Base-by-base conservation (phyloP, 2,797 vertebrate species). In the Loris lydekkerianus region DNA sequence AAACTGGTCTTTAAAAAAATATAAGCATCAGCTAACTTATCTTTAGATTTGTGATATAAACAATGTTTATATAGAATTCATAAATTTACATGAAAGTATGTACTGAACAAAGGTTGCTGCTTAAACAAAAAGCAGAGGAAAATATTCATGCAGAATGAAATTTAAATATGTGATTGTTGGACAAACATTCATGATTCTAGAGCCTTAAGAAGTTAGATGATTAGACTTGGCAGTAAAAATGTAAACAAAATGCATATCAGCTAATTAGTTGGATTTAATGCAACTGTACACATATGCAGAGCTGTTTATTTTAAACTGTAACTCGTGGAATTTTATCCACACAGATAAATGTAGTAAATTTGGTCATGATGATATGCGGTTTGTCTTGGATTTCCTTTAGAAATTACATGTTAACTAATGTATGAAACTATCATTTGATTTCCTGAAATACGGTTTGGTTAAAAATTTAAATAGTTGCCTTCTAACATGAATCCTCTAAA, bases 11-110 rank as follows among this genome's bases (percentile, higher is more conserved):
- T 92, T 86, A 65, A 25, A 80, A 73, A 86, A 80, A 56, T 40
- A 56, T 80, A 91, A 75, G 34, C 37, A 65, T 84, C 77, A 46
- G 23, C 65, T 58, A 56, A 85, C 23, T 85, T 91, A 93, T 93
- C 95, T 92, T 93, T 76, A 76, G 86, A 89, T 56, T 94, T 95
- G 9, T 46, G 83, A 40, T 91, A 83, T 56, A 88, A 92, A 53
- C 29, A 53, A 53, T 90, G 10, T 91, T 95, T 96, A 90, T 4
- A 56, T 83, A 65, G 69, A 93, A 77, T 67, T 87, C 31, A 87
- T 60, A 83, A 83, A 61, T 94, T 17, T 89, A 3, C 81, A 56
- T 81, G 37, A 92, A 96, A 94, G 73, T 93, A 53, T 63, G 7
- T 75, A 34, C 34, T 69, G 25, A 81, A 65, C 69, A 88, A 75